Conservation (phyloP, 2,113 vertebrate species). For the Micronycteris hirsuta region DNA sequence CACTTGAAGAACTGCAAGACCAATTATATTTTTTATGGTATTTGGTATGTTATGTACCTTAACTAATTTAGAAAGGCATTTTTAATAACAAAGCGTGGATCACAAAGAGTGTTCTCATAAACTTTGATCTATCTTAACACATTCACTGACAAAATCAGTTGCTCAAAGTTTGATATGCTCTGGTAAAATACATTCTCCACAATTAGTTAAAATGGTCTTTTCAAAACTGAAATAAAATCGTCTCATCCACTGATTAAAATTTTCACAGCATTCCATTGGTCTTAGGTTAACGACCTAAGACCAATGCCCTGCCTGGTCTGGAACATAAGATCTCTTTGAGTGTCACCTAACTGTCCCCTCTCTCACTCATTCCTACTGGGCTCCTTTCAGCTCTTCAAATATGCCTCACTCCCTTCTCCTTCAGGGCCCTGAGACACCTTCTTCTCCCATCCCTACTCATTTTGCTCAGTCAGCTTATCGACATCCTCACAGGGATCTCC, state of each 20-base stretch:
- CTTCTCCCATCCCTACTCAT: background rate
- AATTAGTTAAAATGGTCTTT: background rate
- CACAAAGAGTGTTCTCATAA: background rate
- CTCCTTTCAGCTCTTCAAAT: background rate
- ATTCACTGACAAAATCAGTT: background rate
- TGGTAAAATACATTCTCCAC: background rate
- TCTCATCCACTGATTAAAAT: background rate
- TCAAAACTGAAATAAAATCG: background rate
- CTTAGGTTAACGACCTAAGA: background rate
- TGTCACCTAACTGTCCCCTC: background rate
- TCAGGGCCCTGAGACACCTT: background rate
- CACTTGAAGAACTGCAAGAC: background rate
- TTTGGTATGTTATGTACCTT: background rate
- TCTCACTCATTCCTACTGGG: background rate
- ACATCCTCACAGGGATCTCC: background rate
- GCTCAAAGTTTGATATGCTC: background rate
- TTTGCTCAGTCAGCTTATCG: background rate
- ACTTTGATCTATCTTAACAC: background rate
- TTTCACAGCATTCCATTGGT: background rate
- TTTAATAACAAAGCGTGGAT: slow-evolving; percentile 27
- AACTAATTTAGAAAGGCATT: slow-evolving; percentile 16
- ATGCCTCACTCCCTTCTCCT: background rate
- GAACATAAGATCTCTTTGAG: background rate
- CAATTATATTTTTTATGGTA: background rate
- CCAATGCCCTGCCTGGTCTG: background rate